Conservation (phyloP, 2,888 invertebrate genomes). For the Drosophila anceps region DNA sequence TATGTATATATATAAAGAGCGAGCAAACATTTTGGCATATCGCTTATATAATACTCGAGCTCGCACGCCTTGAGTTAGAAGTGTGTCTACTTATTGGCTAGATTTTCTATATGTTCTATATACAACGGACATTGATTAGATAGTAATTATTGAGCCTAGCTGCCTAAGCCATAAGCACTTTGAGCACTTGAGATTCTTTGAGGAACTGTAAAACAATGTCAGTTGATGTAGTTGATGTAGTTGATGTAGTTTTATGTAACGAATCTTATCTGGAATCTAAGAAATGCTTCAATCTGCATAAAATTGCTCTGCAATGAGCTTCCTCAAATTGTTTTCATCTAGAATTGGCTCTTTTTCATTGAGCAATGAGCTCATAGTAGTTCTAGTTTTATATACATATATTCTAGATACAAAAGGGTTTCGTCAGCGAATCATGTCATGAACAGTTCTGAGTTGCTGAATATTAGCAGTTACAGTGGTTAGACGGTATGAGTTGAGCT, state of each 20-base stretch:
- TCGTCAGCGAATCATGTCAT: background rate
- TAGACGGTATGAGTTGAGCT: too few relatives aligned
- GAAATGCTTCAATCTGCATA: slow-evolving; percentile 3
- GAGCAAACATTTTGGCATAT: slow-evolving; percentile 36
- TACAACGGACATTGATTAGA: slow-evolving; percentile 42
- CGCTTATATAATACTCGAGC: slow-evolving; percentile 32
- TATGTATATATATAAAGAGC: background rate
- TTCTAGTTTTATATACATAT: background rate
- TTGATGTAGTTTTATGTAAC: background rate
- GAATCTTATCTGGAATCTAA: slow-evolving; percentile 4
- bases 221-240: slow-evolving; percentile 1
- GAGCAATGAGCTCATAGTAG: slow-evolving; percentile 10
- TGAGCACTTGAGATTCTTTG: slow-evolving; percentile 8
- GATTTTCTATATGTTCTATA: slow-evolving; percentile 9
- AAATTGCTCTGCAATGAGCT: slow-evolving; percentile 5
- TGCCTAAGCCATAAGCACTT: slow-evolving; percentile 4
- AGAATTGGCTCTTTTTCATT: background rate
- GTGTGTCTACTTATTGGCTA: background rate
- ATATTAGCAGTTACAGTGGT: too few relatives aligned
- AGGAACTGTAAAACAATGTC: background rate
- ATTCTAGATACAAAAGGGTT: slow-evolving; percentile 9
- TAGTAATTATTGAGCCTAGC: slow-evolving; percentile 25
- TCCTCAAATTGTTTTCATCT: background rate
- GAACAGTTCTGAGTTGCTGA: too few relatives aligned
- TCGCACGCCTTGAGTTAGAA: slow-evolving; percentile 27